Conservation (phyloP, 2,113 vertebrate genomes). For the Zapornia atra region DNA sequence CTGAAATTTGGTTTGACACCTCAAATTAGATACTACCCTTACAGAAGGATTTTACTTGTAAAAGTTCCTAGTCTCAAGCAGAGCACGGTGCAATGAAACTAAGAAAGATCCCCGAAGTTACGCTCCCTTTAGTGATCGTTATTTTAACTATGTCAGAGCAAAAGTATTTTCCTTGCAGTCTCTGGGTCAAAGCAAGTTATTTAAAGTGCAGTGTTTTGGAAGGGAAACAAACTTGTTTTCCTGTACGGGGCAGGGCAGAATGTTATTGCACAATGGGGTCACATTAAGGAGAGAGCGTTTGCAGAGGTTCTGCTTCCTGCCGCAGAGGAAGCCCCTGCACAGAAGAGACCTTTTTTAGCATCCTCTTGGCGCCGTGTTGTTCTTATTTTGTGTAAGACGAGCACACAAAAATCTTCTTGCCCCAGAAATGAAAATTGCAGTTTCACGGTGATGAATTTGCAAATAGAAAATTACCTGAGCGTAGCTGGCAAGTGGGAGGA, state of each 20-base stretch:
- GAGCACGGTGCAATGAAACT: background rate
- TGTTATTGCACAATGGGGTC: slow-evolving; percentile 27
- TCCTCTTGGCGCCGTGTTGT: background rate
- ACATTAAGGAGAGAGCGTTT: background rate
- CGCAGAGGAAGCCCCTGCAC: slow-evolving; percentile 10
- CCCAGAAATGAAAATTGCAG: background rate
- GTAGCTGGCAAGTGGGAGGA: background rate
- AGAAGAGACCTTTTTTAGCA: background rate
- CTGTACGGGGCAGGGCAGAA: background rate
- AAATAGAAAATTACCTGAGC: background rate
- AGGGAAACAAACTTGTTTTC: slow-evolving; percentile 40
- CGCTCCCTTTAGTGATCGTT: background rate
- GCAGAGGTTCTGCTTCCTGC: slow-evolving; percentile 34
- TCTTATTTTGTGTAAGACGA: background rate
- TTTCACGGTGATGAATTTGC: background rate
- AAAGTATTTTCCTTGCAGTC: background rate
- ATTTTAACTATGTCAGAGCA: background rate
- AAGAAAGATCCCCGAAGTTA: background rate
- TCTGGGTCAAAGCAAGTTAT: background rate
- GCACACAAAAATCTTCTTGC: background rate
- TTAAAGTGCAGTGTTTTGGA: background rate
- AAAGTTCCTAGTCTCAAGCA: background rate
- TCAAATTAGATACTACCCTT: background rate
- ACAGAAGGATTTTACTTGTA: slow-evolving; percentile 1
- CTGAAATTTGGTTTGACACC: background rate